Evolutionary conservation across 2,113 vertebrate genomes (phyloP), one percentile per base, ranked within the genome.

Genomic region (Rhagologus leucostigma): DNA sequence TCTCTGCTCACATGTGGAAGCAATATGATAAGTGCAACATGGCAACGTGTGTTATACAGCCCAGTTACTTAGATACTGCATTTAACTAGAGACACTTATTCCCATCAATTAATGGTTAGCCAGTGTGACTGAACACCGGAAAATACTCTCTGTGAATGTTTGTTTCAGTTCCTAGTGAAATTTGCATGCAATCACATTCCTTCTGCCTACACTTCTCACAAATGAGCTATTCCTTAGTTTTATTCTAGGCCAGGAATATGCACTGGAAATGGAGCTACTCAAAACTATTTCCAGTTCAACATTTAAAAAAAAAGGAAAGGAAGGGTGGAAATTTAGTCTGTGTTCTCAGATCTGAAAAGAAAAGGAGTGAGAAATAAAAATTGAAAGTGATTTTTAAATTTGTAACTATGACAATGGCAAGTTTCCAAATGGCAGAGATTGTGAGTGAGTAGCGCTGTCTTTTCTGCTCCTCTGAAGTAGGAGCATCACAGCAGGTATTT

Each of bases 161-260:
- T 85, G 55, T 90, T 96, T 93, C 71, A 63, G 44, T 60, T 90
- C 44, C 49, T 50, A 59, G 39, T 37, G 42, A 93, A 81, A 92
- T 93, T 77, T 91, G 30, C 47, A 50, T 68, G 75, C 50, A 74
- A 80, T 90, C 67, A 63, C 59, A 67, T 90, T 88, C 67, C 59
- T 96, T 94, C 75, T 90, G 71, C 67, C 75, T 77, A 59, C 35
- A 26, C 19, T 90, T 88, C 85, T 85, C 63, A 88, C 55, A 91
- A 94, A 85, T 39, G 46, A 53, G 42, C 84, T 91, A 50, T 95
- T 93, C 50, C 59, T 80, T 96, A 90, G 50, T 83, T 94, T 80
- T 77, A 64, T 47, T 46, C 47, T 65, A 37, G 64, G 21, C 84
- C 70, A 63, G 81, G 57, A 95, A 62, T 80, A 85, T 32, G 10